Evolutionary conservation across 2,113 vertebrate species (phyloP), one percentile per base, ranked within the genome.

Genomic region (Corythornis madagascariensis): DNA sequence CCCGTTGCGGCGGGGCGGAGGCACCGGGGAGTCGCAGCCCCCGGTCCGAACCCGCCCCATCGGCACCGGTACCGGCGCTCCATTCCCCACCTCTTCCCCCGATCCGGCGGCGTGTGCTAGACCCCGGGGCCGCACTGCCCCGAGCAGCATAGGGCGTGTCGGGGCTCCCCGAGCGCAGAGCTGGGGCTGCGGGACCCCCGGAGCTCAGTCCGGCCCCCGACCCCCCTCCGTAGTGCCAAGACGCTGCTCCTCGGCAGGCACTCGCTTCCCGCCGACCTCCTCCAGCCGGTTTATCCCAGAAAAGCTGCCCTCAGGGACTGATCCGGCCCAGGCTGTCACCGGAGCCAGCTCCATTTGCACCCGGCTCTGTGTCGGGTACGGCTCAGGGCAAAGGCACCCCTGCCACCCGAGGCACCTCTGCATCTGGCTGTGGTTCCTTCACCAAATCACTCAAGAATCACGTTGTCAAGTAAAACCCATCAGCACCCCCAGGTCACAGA

Each of bases 1-100:
- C 59, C 55, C 82, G 75, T 55, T 74, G 89, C 89, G 70, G 83
- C 42, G 83, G 83, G 83, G 83, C 57, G 84, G 84, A 79, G 88
- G 88, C 81, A 25, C n/a, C 53, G 47, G 59, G 43, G 56, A 87
- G 70, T 73, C 59, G 80, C 88, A 84, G 81, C 88, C 88, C 88
- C 81, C 80, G 48, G 67, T 42, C 81, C 50, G 70, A 69, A 7
- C 56, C 83, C 76, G 89, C 83, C 83, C 83, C 31, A 5, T 42
- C 72, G 18, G 42, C 31, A 5, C 48, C 72, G 18, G 42, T 19
- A n/a, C 43, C 40, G 70, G 16, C 33, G n/a, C 22, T 67, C 29
- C 69, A 13, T 14, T 26, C 31, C 35, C 31, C 40, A 16, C 35
- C 29, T 8, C 8, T 8, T 17, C 24, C 38, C 38, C 18, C 12